Conservation (phyloP, 1,140 invertebrate species). For the Chelonus insularis region DNA sequence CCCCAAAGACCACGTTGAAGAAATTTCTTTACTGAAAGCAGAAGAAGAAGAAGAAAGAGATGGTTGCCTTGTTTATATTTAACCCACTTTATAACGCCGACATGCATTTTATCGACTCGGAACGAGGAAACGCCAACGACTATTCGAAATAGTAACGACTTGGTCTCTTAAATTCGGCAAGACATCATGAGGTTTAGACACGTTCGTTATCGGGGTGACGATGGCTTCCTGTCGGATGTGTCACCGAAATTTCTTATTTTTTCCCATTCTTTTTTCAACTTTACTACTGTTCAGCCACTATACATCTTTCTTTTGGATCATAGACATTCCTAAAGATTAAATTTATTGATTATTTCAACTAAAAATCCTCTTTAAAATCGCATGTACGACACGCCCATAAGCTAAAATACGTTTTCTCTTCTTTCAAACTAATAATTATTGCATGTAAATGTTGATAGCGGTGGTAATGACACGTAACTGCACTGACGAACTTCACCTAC, state of each 20-base stretch:
- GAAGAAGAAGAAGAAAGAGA: neutral
- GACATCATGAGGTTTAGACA: neutral
- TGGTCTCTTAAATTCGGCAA: slow-evolving; percentile 14
- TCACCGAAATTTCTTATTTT: neutral
- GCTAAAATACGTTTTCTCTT: neutral
- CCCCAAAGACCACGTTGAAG: slow-evolving; percentile 22
- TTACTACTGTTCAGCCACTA: neutral
- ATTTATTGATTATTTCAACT: slow-evolving; percentile 19
- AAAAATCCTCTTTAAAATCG: neutral
- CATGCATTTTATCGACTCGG: slow-evolving; percentile 32
- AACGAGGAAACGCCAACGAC: slow-evolving; percentile 29
- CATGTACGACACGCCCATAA: neutral
- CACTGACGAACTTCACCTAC: neutral
- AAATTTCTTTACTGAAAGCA: neutral
- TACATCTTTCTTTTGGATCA: slow-evolving; percentile 8
- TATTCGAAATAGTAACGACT: slow-evolving; percentile 21
- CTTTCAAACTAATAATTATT: neutral
- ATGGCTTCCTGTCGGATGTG: slow-evolving; percentile 26
- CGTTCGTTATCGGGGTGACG: slow-evolving; percentile 33
- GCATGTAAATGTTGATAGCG: neutral
- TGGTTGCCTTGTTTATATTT: slow-evolving; percentile 30
- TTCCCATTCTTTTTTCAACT: slow-evolving; percentile 7
- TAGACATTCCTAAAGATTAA: slow-evolving; percentile 5
- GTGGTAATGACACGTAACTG: slow-evolving; percentile 7
- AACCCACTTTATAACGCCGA: slow-evolving; percentile 35